Conservation (phyloP, 2,113 vertebrate species). For the Thunnus thynnus region DNA sequence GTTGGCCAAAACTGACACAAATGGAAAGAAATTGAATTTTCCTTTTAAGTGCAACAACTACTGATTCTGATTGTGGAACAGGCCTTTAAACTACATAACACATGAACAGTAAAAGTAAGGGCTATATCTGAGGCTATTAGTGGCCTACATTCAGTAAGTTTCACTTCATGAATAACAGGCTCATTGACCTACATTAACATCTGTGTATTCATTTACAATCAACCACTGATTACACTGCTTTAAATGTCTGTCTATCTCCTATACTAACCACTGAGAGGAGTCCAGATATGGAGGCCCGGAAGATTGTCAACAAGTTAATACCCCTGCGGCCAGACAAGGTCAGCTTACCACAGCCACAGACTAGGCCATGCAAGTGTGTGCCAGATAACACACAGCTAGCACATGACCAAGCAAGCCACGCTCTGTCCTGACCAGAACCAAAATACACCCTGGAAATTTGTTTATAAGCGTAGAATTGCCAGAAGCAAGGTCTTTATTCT, state of each 20-base stretch:
- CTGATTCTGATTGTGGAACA: too few species aligned
- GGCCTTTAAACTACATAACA: too few species aligned
- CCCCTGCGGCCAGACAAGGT: constrained; percentile 55
- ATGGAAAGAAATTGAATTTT: too few species aligned
- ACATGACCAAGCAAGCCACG: constrained; percentile 1
- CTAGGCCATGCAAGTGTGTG: constrained; percentile 24
- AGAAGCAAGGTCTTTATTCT: background rate
- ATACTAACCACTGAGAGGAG: constrained; percentile 9
- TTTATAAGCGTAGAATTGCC: background rate
- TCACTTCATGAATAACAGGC: background rate
- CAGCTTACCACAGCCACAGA: constrained; percentile 43
- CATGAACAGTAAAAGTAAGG: too few species aligned
- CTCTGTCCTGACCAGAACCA: background rate
- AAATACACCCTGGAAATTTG: background rate
- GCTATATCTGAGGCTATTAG: too few species aligned
- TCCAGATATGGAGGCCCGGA: constrained; percentile 11
- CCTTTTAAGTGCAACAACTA: too few species aligned
- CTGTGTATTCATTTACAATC: background rate
- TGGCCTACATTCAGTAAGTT: background rate
- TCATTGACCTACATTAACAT: background rate
- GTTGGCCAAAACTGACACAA: too few species aligned
- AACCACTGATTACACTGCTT: background rate
- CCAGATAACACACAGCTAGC: constrained; percentile 28
- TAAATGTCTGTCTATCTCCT: background rate
- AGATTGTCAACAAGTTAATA: constrained; percentile 69